Evolutionary conservation across 2,113 vertebrate species (phyloP).

Genomic region (Pelvicachromis taeniatus): DNA sequence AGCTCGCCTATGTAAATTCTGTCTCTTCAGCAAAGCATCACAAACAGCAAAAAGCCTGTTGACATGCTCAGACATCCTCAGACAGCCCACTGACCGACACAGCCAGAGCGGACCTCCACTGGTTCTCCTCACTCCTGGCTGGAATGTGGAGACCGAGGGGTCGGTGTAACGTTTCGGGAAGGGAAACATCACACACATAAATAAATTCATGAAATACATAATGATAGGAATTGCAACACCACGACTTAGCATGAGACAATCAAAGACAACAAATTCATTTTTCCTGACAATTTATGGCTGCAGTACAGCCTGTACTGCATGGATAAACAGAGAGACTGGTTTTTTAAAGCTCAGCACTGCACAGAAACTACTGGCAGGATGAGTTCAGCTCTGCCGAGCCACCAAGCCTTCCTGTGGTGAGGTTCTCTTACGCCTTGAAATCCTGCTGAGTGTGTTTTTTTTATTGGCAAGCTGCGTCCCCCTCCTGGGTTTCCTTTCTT

Average conservation of each 20-base stretch:
- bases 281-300: constrained; percentile 3
- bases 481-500: constrained; percentile 22
- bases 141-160: background rate
- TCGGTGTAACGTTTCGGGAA: background rate
- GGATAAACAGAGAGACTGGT: constrained; percentile 30
- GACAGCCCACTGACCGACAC: background rate
- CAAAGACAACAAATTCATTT: constrained; percentile 12
- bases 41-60: background rate
- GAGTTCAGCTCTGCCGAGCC: constrained; percentile 53
- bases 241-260: background rate
- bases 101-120: background rate
- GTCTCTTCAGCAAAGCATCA: background rate
- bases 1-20: background rate
- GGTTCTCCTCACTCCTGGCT: background rate
- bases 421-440: constrained; percentile 41
- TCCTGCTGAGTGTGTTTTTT: constrained; percentile 38
- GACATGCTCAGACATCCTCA: constrained; percentile 15
- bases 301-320: constrained; percentile 17
- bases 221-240: constrained; percentile 8
- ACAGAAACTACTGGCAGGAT: constrained; percentile 32
- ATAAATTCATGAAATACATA: constrained; percentile 52
- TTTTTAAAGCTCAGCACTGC: constrained; percentile 34
- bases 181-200: constrained; percentile 27
- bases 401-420: constrained; percentile 53
- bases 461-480: constrained; percentile 16